Evolutionary conservation across 2,113 vertebrate genomes (phyloP).

Genomic region (Aspidoscelis tigris): DNA sequence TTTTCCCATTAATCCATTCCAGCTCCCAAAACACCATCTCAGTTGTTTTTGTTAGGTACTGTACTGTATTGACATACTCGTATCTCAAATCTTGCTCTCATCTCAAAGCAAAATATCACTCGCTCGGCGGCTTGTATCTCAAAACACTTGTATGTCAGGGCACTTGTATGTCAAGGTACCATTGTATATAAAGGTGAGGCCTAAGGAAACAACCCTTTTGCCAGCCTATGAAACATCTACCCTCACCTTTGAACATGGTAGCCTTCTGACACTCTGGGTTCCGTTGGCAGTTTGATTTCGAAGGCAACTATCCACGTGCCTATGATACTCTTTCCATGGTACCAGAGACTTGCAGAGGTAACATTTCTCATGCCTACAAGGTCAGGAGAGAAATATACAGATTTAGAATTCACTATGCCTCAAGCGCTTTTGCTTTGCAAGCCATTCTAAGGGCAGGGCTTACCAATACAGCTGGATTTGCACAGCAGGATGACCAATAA

Average conservation of each 20-base stretch:
- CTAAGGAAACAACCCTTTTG: neutral
- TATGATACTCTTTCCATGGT: conserved; percentile 79
- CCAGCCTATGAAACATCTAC: conserved; percentile 5
- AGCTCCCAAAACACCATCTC: too few species aligned
- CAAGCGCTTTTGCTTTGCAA: conserved; percentile 58
- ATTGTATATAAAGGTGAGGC: neutral
- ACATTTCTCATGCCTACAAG: conserved; percentile 86
- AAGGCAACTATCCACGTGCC: conserved; percentile 87
- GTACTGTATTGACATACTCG: too few species aligned
- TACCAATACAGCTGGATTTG: conserved; percentile 53
- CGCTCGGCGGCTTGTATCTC: too few species aligned
- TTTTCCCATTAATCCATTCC: too few species aligned
- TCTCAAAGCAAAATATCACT: too few species aligned
- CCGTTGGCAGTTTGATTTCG: conserved; percentile 52
- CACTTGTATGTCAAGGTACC: too few species aligned
- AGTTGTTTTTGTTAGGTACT: too few species aligned
- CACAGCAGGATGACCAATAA: conserved; percentile 67
- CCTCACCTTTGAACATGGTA: conserved; percentile 73
- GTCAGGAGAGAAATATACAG: conserved; percentile 64
- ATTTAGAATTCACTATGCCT: conserved; percentile 65
- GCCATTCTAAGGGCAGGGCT: conserved; percentile 34
- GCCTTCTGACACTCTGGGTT: conserved; percentile 62
- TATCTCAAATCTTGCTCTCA: too few species aligned
- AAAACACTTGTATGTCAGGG: too few species aligned
- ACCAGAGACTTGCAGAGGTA: conserved; percentile 84